Evolutionary conservation across 2,797 vertebrate species (phyloP).

Genomic region (Labroides dimidiatus): DNA sequence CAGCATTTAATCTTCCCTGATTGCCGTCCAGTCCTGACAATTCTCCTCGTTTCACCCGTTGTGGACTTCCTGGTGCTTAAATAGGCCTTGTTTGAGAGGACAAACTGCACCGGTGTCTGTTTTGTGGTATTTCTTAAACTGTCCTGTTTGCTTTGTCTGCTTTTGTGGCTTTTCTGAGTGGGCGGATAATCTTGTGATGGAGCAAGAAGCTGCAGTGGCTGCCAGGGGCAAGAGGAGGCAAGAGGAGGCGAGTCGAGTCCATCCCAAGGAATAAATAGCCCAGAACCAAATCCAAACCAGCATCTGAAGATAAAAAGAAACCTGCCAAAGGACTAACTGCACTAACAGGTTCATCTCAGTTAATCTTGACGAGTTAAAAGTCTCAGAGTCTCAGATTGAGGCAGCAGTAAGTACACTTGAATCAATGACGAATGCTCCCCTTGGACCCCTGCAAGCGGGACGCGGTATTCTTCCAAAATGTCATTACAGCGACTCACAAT

Average conservation of each 20-base stretch:
- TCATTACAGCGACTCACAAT: constrained; percentile 24
- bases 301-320: too few species aligned
- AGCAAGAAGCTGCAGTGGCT: constrained; percentile 58
- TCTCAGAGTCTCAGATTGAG: constrained; percentile 10
- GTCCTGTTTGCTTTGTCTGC: constrained; percentile 55
- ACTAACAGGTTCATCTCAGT: constrained; percentile 18
- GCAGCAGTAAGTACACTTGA: constrained; percentile 22
- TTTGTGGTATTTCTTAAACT: constrained; percentile 47
- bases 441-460: constrained; percentile 27
- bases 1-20: constrained; percentile 25
- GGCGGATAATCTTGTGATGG: constrained; percentile 62
- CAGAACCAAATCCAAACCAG: constrained; percentile 16
- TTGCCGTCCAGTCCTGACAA: constrained; percentile 14
- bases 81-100: constrained; percentile 31
- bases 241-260: constrained; percentile 50
- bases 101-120: constrained; percentile 27
- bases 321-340: neutral
- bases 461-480: constrained; percentile 44
- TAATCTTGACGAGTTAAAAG: constrained; percentile 46
- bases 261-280: constrained; percentile 59
- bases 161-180: constrained; percentile 58
- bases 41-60: constrained; percentile 34
- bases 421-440: constrained; percentile 28
- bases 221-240: constrained; percentile 67
- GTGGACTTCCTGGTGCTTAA: constrained; percentile 14